Evolutionary conservation across 2,113 vertebrate genomes (phyloP), one percentile per base, ranked within the genome.

Genomic region (Chroicocephalus ridibundus): DNA sequence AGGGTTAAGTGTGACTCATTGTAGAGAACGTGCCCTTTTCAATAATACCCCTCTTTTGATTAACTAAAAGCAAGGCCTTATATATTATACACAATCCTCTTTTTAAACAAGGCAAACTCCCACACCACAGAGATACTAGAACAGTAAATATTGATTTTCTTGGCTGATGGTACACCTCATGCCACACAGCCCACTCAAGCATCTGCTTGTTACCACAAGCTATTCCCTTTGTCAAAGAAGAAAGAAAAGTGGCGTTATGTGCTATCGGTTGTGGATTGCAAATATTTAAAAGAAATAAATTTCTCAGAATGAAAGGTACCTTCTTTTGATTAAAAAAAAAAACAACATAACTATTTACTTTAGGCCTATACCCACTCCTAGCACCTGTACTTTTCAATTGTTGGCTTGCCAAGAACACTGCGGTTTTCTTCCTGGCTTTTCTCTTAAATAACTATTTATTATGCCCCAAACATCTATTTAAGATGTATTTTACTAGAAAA

Each of bases 281-380:
- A 99, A 99, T 98, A 99, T 98, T 98, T 98, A 98, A 98, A 97
- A 96, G 94, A 98, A 98, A 99, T 98, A 98, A 98, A 99, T 98
- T 98, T 98, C 92, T 98, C 96, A 92, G 96, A 98, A 89, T 97
- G 97, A 98, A 98, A 98, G 94, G 96, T 97, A 97, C 97, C 96
- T 97, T 97, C 96, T 98, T 97, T 98, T 97, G 96, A 97, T 96
- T 96, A 55, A 96, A 91, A 96, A 94, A 90, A 97, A 88, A 75
- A 19, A 0, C 25, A 86, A 19, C n/a, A 15, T 31, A 65, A 96
- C 58, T 98, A 98, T 98, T 98, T 98, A 96, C 97, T 97, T 94
- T 97, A 96, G 95, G 82, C 84, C 96, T 96, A 77, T 92, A 95
- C 92, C 91, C 42, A 97, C 90, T 97, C 89, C 94, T 92, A 97